Base-by-base conservation (phyloP, 2,797 vertebrate species). In the Peromyscus eremicus region DNA sequence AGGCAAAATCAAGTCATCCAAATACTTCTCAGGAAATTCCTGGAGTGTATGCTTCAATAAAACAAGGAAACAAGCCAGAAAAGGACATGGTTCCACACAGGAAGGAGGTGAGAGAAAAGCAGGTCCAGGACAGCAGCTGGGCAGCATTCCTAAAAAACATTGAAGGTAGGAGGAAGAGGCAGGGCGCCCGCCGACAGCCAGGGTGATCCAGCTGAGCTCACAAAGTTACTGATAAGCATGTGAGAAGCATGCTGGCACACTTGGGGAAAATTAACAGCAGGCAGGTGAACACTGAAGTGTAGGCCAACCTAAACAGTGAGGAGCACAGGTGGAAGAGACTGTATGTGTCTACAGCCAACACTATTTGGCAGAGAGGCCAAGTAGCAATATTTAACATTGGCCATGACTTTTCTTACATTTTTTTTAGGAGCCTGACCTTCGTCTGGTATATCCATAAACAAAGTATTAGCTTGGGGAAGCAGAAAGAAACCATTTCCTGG, bases 1-100 rank as follows among this genome's bases (percentile, higher is more conserved):
- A 79, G 60, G 62, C 32, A 85, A 91, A 96, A 73, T 17, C 34
- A 89, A 89, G 66, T 55, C 37, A 90, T 81, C 89, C 34, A 86
- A 76, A 88, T 75, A 77, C 55, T 92, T 92, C 55, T 92, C 76
- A 91, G 89, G 34, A 92, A 77, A 57, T 46, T 60, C 86, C 21
- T 43, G 46, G 13, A 81, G 64, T n/a, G 73, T 46, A 5, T 62
- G n/a, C n/a, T 46, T 95, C 25, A 82, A 91, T 71, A 87, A 91
- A 81, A 55, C 32, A 82, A 60, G 57, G 16, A 77, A 0, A 21
- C 40, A 80, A 40, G 19, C 11, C 73, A 91, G 73, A 29, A 88
- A 70, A 25, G 52, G 70, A 55, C 17, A 13, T 0, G 17, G 37
- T 21, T 84, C 60, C 13, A 84, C n/a, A 89, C 29, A 57, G n/a